A percentile compares a stretch with the other conserved stretches of the same genome.
phyloP scores from a whole-genome alignment of 2,113 vertebrate genomes.

The Melierax canorus region DNA sequence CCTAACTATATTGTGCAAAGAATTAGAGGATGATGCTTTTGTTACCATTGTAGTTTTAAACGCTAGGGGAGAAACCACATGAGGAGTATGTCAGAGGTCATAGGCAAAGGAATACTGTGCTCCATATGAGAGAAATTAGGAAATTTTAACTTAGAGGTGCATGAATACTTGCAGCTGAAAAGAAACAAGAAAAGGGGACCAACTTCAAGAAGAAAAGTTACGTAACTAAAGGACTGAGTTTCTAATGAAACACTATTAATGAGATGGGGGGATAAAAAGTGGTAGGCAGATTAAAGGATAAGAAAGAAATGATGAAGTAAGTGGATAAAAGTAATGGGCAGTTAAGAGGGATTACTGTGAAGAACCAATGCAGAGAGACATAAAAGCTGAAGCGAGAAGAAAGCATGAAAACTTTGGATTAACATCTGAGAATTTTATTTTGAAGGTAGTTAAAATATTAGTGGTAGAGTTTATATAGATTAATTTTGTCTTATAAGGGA shows the following conservation, averaged over 20 bases:
- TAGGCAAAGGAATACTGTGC: neutral
- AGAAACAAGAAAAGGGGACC: neutral
- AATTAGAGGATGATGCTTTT: neutral
- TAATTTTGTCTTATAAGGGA: neutral
- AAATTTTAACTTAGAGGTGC: neutral
- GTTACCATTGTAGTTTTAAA: neutral
- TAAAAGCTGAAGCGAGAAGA: neutral
- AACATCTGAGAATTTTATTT: neutral
- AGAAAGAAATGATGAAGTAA: slow-evolving; percentile 27
- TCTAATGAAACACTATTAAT: neutral
- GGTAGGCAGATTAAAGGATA: slow-evolving; percentile 39
- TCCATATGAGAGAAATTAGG: neutral
- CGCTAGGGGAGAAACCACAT: neutral
- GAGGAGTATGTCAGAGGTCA: neutral
- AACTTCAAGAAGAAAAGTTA: neutral
- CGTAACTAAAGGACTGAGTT: neutral
- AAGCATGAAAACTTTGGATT: slow-evolving; percentile 4
- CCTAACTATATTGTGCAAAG: neutral
- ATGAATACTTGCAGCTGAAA: neutral
- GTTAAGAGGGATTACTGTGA: slow-evolving; percentile 8
- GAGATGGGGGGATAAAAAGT: neutral
- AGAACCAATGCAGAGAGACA: neutral
- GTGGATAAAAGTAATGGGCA: slow-evolving; percentile 11
- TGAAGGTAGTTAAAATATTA: neutral
- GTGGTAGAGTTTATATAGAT: neutral